Evolutionary conservation across 35 echinoderm and acorn worm species (phyloP).

Genomic region (Patiria miniata): DNA sequence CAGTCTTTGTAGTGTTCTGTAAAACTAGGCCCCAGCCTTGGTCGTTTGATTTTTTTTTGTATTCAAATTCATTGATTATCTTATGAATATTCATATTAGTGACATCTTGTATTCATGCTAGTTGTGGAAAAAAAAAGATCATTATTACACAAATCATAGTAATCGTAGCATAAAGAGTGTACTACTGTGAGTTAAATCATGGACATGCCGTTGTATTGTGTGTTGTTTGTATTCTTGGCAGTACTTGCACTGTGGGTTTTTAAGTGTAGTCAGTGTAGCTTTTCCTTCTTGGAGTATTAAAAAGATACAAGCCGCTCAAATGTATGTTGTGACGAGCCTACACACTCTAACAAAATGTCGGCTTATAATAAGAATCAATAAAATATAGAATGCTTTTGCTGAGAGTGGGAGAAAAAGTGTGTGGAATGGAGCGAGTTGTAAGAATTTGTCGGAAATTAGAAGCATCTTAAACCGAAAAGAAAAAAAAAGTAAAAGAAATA

Average conservation of each 20-base stretch:
- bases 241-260: constrained; percentile 9
- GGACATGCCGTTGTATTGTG: constrained; percentile 1
- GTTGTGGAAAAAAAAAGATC: background rate
- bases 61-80: background rate
- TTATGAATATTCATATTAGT: constrained; percentile 7
- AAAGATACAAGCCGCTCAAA: background rate
- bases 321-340: background rate
- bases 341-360: background rate
- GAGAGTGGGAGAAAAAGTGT: background rate
- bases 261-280: background rate
- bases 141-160: no score
- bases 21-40: background rate
- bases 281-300: background rate
- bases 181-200: constrained; percentile 1
- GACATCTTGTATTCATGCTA: constrained; percentile 11
- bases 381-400: background rate
- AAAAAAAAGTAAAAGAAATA: background rate
- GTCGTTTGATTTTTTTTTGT: background rate
- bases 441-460: background rate
- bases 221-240: constrained; percentile 13
- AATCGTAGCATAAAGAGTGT: background rate
- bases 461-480: background rate
- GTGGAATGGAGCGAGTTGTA: background rate
- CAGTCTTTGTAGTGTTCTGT: no score
- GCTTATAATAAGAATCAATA: background rate